These are phyloP conservation scores for Kryptopterus vitreolus DNA, from an alignment of 2,797 vertebrate species.

Conservation along the genomic window DNA sequence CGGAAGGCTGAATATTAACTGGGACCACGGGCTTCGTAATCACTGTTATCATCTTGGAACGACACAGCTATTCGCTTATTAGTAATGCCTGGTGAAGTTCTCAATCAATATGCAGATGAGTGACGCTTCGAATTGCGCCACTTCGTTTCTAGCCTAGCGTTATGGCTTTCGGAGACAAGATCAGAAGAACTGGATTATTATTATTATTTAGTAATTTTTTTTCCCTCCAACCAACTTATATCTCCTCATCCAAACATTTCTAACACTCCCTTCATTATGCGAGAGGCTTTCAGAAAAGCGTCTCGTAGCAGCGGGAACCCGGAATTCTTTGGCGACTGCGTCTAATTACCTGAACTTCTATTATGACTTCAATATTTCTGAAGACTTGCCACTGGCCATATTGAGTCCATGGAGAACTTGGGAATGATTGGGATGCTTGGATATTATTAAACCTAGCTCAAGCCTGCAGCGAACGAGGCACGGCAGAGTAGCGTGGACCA, in stretches of 20 bases:
- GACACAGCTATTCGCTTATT: slow-evolving; percentile 65
- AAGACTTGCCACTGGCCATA: slow-evolving; percentile 34
- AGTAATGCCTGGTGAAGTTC: slow-evolving; percentile 73
- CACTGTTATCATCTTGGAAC: slow-evolving; percentile 64
- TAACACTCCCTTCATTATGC: slow-evolving; percentile 42
- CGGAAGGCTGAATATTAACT: slow-evolving; percentile 58
- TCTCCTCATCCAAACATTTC: slow-evolving; percentile 38
- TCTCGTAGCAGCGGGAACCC: slow-evolving; percentile 30
- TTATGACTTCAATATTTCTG: slow-evolving; percentile 39
- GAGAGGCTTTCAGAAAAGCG: slow-evolving; percentile 41
- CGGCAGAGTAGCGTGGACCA: background rate
- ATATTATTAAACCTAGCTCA: slow-evolving; percentile 9
- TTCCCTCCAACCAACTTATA: slow-evolving; percentile 37
- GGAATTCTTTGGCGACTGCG: slow-evolving; percentile 37
- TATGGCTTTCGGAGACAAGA: slow-evolving; percentile 37
- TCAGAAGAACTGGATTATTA: slow-evolving; percentile 28
- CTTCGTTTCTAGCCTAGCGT: slow-evolving; percentile 34
- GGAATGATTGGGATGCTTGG: slow-evolving; percentile 9
- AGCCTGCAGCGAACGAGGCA: background rate
- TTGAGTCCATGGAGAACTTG: slow-evolving; percentile 32
- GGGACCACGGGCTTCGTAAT: slow-evolving; percentile 67
- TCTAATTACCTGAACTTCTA: slow-evolving; percentile 38
- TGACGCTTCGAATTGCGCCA: slow-evolving; percentile 67
- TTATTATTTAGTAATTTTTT: too few relatives aligned
- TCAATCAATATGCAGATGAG: slow-evolving; percentile 79